Conservation (phyloP, 2,888 invertebrate genomes). For the Macrosiphum euphorbiae region DNA sequence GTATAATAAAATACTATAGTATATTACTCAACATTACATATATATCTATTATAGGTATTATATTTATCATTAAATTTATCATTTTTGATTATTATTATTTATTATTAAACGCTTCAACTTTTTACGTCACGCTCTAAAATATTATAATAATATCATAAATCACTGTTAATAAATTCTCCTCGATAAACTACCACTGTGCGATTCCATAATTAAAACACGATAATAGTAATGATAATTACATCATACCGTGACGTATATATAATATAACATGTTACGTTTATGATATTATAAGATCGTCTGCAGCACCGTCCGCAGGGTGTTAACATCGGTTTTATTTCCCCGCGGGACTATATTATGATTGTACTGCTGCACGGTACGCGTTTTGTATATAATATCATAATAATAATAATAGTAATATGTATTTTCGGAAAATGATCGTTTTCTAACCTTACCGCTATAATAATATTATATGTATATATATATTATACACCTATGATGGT, state of each 20-base stretch:
- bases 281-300: background rate
- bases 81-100: no score
- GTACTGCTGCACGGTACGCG: background rate
- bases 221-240: background rate
- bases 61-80: background rate
- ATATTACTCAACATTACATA: no score
- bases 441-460: constrained; percentile 2
- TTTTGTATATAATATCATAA: background rate
- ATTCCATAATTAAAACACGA: background rate
- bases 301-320: background rate
- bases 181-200: background rate
- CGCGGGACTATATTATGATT: background rate
- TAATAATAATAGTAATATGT: constrained; percentile 4
- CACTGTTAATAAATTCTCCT: background rate
- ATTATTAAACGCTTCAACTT: background rate
- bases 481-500: no score
- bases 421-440: constrained; percentile 43
- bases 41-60: background rate
- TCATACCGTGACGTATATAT: background rate
- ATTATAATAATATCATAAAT: background rate
- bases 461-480: background rate
- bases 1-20: no score
- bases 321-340: constrained; percentile 4
- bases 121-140: background rate
- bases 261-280: no score